Evolutionary conservation across 1,140 invertebrate genomes (phyloP).

Genomic region (Bombus haemorrhoidalis): DNA sequence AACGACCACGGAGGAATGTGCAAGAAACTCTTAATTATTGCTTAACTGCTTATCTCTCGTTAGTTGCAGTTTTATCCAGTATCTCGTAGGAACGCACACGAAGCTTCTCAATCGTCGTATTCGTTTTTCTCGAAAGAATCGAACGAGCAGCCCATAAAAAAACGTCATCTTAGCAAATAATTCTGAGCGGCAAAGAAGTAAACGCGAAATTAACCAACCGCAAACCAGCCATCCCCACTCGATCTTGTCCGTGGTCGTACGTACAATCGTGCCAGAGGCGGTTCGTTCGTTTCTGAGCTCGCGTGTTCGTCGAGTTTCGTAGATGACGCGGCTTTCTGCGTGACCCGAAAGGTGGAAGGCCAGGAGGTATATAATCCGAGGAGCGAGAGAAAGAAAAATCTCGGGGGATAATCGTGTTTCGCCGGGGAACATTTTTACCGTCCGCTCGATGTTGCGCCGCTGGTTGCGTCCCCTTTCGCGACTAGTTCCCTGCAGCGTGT

Average conservation of each 20-base stretch:
- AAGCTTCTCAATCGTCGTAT: background rate
- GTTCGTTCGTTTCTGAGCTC: conserved; percentile 9
- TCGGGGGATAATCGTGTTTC: conserved; percentile 38
- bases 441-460: background rate
- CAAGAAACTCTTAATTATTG: background rate
- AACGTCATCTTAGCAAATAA: background rate
- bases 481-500: conserved; percentile 14
- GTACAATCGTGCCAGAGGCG: background rate
- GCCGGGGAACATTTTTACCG: conserved; percentile 39
- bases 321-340: background rate
- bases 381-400: conserved; percentile 36
- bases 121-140: background rate
- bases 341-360: conserved; percentile 35
- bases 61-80: background rate
- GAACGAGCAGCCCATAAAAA: background rate
- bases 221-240: background rate
- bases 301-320: background rate
- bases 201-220: conserved; percentile 1
- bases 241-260: conserved; percentile 35
- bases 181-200: background rate
- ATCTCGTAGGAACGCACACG: background rate
- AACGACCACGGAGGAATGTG: background rate
- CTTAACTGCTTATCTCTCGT: too few species aligned
- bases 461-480: background rate
- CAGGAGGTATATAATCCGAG: conserved; percentile 3